Evolutionary conservation across 2,888 invertebrate species (phyloP), one percentile per base, ranked within the genome.

Genomic region (Rotaria sp.): DNA sequence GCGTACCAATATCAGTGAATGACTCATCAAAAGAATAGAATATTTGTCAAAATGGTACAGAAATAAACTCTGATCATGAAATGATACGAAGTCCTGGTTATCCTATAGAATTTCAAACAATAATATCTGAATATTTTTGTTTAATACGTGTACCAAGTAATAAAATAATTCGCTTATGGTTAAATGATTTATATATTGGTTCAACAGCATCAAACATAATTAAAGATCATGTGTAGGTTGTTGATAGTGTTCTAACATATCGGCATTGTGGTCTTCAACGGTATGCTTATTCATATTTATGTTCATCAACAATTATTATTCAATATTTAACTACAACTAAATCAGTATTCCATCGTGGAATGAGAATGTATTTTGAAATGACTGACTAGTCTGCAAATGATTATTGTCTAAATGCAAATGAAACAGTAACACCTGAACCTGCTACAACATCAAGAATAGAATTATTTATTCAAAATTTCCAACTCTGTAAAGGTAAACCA

Each of bases 281-380:
- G 21, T 74, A 38, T 74, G 35, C 74, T 24, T 74, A 74, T 74
- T 38, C 74, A 38, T 74, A 38, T 38, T 21, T 74, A 74, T 74
- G 74, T 74, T 74, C 74, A 74, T 74, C 74, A 38, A 38, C 38
- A 21, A 74, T 74, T 38, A 35, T 74, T 38, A 74, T 74, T 38
- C 80, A 80, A 80, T 80, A 80, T 45, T 24, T 5, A 4, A n/a
- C 7, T 26, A 45, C 45, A 45, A 24, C 80, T 10, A 3, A 80
- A 1, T 5, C 11, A 0, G 24, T 38, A 41, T 15, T 26, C 1
- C 45, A 45, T 45, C 80, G 80, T 15, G 80, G 80, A 24, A 80
- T 80, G 41, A 80, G 80, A 80, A 45, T 80, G 5, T 80, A 80
- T 35, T 80, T n/a, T 41, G 80, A 80, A 45, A 80, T 80, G 3